Evolutionary conservation across 2,888 invertebrate species (phyloP), one percentile per base, ranked within the genome.

Genomic region (Synergus umbraculus): DNA sequence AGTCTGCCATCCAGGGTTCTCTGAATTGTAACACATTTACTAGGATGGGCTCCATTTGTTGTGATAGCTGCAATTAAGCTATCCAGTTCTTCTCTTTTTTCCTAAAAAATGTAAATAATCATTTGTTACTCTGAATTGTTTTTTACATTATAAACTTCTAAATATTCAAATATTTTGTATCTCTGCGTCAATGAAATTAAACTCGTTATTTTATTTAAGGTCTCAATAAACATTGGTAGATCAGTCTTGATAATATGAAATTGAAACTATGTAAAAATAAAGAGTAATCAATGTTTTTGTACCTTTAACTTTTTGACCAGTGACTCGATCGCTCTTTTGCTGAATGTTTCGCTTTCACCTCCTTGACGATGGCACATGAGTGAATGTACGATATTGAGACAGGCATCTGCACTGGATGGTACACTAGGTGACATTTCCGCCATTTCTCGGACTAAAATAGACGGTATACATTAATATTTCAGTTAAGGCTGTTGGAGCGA

Each of bases 21-120:
- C 91, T 98, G 99, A 89, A 99, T 99, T 0, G 99, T 99, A 43
- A 99, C 99, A 94, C 99, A 99, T 94, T 98, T 99, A 90, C 98
- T 98, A 0, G 97, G 98, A 92, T 98, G 98, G 37, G 98, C 97
- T 73, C 99, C 99, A 93, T 98, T 99, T n/a, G 99, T 98, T 4
- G 99, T 98, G 78, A 99, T 98, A n/a, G 99, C 98, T 46, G 98
- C 98, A 87, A 99, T 99, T 82, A 99, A 93, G 84, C 98, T 98
- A 92, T 99, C 99, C 87, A 99, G 92, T 93, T 99, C 99, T 93
- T 99, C 99, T 80, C 99, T 94, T 92, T 99, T 99, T 93, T 99
- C 99, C 94, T 94, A 77, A 58, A 13, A 77, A 81, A 76, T 77
- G 63, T 3, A 10, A 29, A 77, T 29, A 41, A 80, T 76, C 0